Evolutionary conservation across 2,888 invertebrate genomes (phyloP), one percentile per base, ranked within the genome.

Genomic region (Tipula lateralis): DNA sequence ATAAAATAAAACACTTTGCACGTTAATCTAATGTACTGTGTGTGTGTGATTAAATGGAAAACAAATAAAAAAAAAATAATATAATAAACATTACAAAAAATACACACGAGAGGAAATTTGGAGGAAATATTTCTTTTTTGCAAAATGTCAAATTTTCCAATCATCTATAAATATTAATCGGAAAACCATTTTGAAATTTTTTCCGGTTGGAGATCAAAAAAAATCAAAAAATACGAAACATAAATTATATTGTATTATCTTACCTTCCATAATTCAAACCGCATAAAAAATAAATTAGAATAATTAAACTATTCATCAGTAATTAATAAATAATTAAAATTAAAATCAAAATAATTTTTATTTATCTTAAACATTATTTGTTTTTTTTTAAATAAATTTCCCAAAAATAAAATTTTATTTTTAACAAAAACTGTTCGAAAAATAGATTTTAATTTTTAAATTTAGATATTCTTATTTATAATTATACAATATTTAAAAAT

Each of bases 291-390:
- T 44, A 36, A 36, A 36, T 9, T 36, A 36, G 5, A 36, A 66
- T 66, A 44, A 66, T 66, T 24, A 19, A 66, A 19, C 66, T 66
- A 66, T 66, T 66, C 66, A 66, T 66, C 24, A 66, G 9, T 66
- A 66, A 24, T 66, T 24, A 66, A 24, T 66, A 24, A 66, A 7
- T n/a, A 66, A 66, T 24, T 16, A 16, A 24, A 66, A 66, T 66
- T 66, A 66, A 44, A 66, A 66, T 66, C 66, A 66, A 66, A 66
- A 66, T 66, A 66, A 66, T 66, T 66, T 24, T 66, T 66, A 19
- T 66, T 66, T 66, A 66, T 66, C 66, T 66, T 66, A 66, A 66
- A 66, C 66, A 66, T 66, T 66, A 66, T 66, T 66, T 66, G 50
- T 50, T 50, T 66, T 66, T 9, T 66, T 66, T 66, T 66, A 66